Percentiles rank a stretch among this genome's conserved stretches.
phyloP scores from a whole-genome alignment of 2,113 vertebrate species.

The Sardina pilchardus region DNA sequence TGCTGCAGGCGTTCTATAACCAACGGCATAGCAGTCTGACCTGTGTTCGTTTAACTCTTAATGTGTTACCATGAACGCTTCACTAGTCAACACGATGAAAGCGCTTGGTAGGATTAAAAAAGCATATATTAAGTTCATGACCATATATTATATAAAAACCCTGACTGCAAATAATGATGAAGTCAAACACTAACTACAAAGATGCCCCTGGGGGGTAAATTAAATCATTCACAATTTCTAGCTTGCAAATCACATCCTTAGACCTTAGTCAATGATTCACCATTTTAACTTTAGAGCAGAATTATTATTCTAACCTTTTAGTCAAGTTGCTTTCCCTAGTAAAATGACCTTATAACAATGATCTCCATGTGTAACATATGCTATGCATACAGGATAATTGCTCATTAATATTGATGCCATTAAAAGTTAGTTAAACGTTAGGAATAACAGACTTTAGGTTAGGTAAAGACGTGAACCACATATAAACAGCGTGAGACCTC shows the following conservation, averaged over 20 bases:
- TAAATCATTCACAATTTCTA: no score
- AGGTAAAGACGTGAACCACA: neutral
- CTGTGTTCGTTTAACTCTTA: no score
- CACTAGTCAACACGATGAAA: no score
- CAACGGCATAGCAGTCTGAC: no score
- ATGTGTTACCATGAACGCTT: neutral
- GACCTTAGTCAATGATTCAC: neutral
- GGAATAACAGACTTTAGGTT: neutral
- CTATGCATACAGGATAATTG: neutral
- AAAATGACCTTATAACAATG: neutral
- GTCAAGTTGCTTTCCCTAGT: neutral
- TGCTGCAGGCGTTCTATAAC: no score
- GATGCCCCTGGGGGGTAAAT: no score
- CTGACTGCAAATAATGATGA: neutral
- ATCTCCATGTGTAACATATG: neutral
- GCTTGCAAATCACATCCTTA: no score
- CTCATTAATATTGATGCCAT: neutral
- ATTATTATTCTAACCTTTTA: neutral
- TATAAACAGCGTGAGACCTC: neutral
- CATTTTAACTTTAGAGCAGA: neutral
- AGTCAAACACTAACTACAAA: neutral
- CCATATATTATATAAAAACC: neutral
- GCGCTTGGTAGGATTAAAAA: neutral
- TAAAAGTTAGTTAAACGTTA: neutral
- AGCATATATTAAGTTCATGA: neutral